These are phyloP conservation scores for Enteromius mattozi DNA, from an alignment of 2,797 vertebrate genomes.

Conservation along the genomic window DNA sequence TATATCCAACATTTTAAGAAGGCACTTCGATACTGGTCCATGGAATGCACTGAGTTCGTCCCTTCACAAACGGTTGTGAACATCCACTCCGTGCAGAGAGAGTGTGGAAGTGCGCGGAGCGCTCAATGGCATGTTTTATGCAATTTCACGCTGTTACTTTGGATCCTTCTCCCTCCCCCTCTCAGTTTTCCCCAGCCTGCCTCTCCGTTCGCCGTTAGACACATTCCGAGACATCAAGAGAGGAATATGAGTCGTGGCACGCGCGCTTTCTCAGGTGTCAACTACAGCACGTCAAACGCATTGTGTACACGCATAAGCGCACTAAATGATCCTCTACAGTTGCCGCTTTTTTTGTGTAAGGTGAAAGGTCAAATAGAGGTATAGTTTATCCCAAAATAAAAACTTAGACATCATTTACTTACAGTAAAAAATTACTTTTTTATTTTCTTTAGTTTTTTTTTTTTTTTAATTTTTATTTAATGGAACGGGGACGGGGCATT, in stretches of 20 bases:
- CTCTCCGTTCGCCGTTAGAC: slow-evolving; percentile 49
- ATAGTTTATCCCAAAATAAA: not conserved
- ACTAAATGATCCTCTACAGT: not conserved
- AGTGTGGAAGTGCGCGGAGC: slow-evolving; percentile 55
- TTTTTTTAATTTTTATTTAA: fast-evolving
- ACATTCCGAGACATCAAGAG: slow-evolving; percentile 55
- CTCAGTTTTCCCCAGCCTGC: slow-evolving; percentile 14
- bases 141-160: slow-evolving; percentile 61
- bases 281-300: not conserved
- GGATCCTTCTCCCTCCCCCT: slow-evolving; percentile 39
- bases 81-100: slow-evolving; percentile 54
- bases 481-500: not conserved
- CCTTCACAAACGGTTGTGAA: slow-evolving; percentile 46
- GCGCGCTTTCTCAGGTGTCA: slow-evolving; percentile 60
- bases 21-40: slow-evolving; percentile 32
- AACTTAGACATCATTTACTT: not conserved
- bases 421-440: too few relatives aligned
- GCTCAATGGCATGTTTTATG: slow-evolving; percentile 65
- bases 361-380: slow-evolving; percentile 5
- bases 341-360: not conserved
- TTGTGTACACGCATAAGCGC: not conserved
- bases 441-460: not conserved
- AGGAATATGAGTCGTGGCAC: slow-evolving; percentile 64
- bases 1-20: slow-evolving; percentile 52
- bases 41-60: slow-evolving; percentile 31